A percentile compares a stretch with the other conserved stretches of the same genome.
phyloP scores from a whole-genome alignment of 2,797 vertebrate genomes.

The Lutjanus campechanus region DNA sequence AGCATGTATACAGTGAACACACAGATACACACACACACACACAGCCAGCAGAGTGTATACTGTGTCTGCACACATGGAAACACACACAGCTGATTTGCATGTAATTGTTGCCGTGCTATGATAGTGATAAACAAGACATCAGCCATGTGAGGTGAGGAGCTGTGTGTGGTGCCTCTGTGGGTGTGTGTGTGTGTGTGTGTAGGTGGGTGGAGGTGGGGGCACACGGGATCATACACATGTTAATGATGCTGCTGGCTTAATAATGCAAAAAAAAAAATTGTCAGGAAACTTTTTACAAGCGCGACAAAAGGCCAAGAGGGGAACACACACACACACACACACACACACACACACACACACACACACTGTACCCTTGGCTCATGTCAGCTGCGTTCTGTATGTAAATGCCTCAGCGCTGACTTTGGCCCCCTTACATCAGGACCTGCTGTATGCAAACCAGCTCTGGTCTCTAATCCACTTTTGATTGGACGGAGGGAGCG shows the following conservation, averaged over 20 bases:
- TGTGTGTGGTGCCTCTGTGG: constrained; percentile 3
- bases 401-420: constrained; percentile 76
- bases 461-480: constrained; percentile 27
- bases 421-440: constrained; percentile 55
- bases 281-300: constrained; percentile 85
- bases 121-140: constrained; percentile 83
- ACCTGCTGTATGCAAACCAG: constrained; percentile 42
- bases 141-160: constrained; percentile 83
- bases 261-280: constrained; percentile 78
- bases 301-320: constrained; percentile 54
- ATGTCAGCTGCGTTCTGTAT: constrained; percentile 79
- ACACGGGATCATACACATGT: constrained; percentile 78
- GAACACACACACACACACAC: constrained; percentile 13
- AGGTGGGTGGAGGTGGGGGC: constrained; percentile 70
- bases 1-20: constrained; percentile 2
- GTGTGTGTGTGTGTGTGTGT: constrained; percentile 23
- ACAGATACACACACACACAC: too few species aligned
- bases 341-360: constrained; percentile 22
- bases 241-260: constrained; percentile 83
- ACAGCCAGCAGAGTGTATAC: background rate
- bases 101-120: constrained; percentile 73
- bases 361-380: constrained; percentile 17
- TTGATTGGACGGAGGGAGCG: constrained; percentile 41
- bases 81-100: constrained; percentile 72
- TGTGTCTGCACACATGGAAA: constrained; percentile 6